A percentile compares a stretch with the other conserved stretches of the same genome.
phyloP scores from a whole-genome alignment of 2,113 vertebrate genomes.

The Orientallactaga bullata region DNA sequence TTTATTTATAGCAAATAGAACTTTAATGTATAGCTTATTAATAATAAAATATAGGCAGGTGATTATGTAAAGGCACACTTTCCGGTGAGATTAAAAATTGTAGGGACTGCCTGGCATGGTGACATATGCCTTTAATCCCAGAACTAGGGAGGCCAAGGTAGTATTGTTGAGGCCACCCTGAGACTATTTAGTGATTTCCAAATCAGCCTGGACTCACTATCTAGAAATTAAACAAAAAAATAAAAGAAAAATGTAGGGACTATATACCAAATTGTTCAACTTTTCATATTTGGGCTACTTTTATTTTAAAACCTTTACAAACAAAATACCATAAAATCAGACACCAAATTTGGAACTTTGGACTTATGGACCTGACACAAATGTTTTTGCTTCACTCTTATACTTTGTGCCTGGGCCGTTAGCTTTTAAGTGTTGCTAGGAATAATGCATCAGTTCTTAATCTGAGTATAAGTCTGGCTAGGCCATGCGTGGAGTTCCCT shows the following conservation, averaged over 20 bases:
- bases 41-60: conserved; percentile 20
- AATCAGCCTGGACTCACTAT: too few species aligned
- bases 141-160: too few species aligned
- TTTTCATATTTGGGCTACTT: conserved; percentile 49
- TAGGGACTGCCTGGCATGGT: too few species aligned
- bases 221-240: too few species aligned
- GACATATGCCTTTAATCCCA: too few species aligned
- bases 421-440: conserved; percentile 41
- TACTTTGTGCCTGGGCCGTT: conserved; percentile 20
- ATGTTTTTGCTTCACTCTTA: conserved; percentile 46
- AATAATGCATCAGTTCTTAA: conserved; percentile 39
- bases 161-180: too few species aligned
- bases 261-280: neutral
- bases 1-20: conserved; percentile 55
- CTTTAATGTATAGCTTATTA: conserved; percentile 41
- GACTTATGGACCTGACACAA: neutral
- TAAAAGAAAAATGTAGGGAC: neutral
- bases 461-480: neutral
- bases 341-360: conserved; percentile 28
- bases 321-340: neutral
- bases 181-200: too few species aligned
- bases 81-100: conserved; percentile 36
- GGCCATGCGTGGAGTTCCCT: neutral
- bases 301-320: conserved; percentile 53
- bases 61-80: neutral